Percentiles rank a stretch among this genome's conserved stretches.
Evolutionary conservation across 64 coral and sea anemone species (phyloP).

Genomic region (Hydrozoanthus tunicans): DNA sequence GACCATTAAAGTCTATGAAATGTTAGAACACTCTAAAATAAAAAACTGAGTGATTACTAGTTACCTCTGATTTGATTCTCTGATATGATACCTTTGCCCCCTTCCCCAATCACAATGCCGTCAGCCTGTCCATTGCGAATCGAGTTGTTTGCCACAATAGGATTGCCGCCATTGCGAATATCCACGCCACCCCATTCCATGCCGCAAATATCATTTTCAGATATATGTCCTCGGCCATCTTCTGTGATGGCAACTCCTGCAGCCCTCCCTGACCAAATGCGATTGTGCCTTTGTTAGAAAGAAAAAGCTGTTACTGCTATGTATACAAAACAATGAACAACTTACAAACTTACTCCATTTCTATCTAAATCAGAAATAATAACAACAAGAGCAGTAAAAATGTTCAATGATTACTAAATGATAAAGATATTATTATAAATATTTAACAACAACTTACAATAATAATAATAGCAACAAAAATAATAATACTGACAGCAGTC

Average conservation of each 20-base stretch:
- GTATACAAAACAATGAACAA: too few relatives aligned
- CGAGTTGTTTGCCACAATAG: slow-evolving; percentile 80
- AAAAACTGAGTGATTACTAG: too few relatives aligned
- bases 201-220: slow-evolving; percentile 94
- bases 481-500: too few relatives aligned
- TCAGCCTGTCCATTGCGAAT: slow-evolving; percentile 91
- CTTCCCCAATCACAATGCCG: slow-evolving; percentile 85
- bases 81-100: slow-evolving; percentile 83
- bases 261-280: slow-evolving; percentile 96
- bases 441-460: too few relatives aligned
- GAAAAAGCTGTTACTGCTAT: not conserved
- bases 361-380: too few relatives aligned
- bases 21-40: too few relatives aligned
- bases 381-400: too few relatives aligned
- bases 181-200: slow-evolving; percentile 98
- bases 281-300: slow-evolving; percentile 68
- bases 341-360: too few relatives aligned
- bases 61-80: slow-evolving; percentile 95
- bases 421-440: too few relatives aligned
- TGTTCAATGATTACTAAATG: too few relatives aligned
- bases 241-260: slow-evolving; percentile 94
- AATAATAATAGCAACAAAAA: too few relatives aligned
- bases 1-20: too few relatives aligned
- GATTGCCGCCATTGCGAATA: slow-evolving; percentile 92
- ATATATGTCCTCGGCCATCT: slow-evolving; percentile 88